These are phyloP conservation scores for Vidua macroura DNA, from an alignment of 2,113 vertebrate genomes.

Conservation along the genomic window DNA sequence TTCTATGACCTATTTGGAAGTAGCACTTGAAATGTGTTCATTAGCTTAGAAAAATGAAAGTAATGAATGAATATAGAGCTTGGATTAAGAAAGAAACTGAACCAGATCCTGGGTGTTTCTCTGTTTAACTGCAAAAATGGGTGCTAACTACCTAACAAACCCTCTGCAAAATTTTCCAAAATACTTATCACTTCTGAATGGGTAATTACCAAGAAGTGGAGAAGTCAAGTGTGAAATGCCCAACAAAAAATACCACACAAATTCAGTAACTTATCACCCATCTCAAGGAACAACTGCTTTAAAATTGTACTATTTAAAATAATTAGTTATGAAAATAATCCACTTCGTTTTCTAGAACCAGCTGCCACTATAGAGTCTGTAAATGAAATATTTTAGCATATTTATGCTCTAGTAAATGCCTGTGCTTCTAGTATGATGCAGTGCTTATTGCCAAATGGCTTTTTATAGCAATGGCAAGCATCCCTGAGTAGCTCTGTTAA, in stretches of 20 bases:
- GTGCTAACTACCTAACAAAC: background rate
- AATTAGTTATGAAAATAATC: background rate
- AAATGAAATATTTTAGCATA: background rate
- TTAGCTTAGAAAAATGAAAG: background rate
- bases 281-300: background rate
- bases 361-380: background rate
- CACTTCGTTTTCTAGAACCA: background rate
- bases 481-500: slow-evolving; percentile 11
- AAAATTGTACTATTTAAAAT: background rate
- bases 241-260: background rate
- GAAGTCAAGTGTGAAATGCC: background rate
- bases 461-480: slow-evolving; percentile 40
- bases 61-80: background rate
- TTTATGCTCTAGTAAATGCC: background rate
- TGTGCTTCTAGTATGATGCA: slow-evolving; percentile 16
- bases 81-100: background rate
- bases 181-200: background rate
- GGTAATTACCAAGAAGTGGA: background rate
- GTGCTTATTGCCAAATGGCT: slow-evolving; percentile 41
- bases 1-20: background rate
- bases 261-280: background rate
- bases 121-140: background rate
- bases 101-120: background rate
- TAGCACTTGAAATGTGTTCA: background rate
- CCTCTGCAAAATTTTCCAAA: background rate